Percentiles rank a stretch among this genome's conserved stretches.
phyloP scores from a whole-genome alignment of 2,888 invertebrate genomes.

The Lepas anatifera region DNA sequence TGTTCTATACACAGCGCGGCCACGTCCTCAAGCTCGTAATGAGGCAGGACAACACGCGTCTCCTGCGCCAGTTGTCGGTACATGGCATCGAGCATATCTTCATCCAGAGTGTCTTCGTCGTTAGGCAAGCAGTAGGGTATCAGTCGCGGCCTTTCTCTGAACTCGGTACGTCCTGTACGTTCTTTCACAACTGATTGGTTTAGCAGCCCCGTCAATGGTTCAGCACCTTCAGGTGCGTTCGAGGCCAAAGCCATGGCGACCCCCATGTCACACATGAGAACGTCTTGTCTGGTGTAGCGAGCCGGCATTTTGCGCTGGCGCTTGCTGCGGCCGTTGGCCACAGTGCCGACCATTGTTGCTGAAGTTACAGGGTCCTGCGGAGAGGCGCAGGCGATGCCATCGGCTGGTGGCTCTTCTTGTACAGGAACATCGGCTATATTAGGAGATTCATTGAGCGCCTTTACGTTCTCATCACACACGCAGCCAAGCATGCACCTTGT shows the following conservation, averaged over 20 bases:
- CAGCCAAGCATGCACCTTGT: neutral
- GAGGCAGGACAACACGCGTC: neutral
- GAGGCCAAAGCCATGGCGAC: too few relatives aligned
- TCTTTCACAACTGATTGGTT: too few relatives aligned
- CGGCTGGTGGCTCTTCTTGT: neutral
- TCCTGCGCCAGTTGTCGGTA: neutral
- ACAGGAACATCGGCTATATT: too few relatives aligned
- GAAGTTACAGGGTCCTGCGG: neutral
- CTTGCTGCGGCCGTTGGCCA: neutral
- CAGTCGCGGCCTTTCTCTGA: too few relatives aligned
- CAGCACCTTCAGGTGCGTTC: too few relatives aligned
- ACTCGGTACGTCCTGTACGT: too few relatives aligned
- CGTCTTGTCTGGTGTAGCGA: neutral
- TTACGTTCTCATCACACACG: too few relatives aligned
- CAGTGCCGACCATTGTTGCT: neutral
- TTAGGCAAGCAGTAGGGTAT: too few relatives aligned
- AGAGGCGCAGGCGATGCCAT: neutral
- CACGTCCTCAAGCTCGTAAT: neutral
- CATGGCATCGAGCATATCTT: neutral
- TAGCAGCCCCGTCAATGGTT: too few relatives aligned
- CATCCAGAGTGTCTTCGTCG: too few relatives aligned
- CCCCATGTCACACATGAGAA: too few relatives aligned
- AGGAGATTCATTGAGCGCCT: too few relatives aligned
- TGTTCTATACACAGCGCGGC: neutral
- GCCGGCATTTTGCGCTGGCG: neutral